Base-by-base conservation (phyloP, 2,113 vertebrate species). In the Hystrix cristata region DNA sequence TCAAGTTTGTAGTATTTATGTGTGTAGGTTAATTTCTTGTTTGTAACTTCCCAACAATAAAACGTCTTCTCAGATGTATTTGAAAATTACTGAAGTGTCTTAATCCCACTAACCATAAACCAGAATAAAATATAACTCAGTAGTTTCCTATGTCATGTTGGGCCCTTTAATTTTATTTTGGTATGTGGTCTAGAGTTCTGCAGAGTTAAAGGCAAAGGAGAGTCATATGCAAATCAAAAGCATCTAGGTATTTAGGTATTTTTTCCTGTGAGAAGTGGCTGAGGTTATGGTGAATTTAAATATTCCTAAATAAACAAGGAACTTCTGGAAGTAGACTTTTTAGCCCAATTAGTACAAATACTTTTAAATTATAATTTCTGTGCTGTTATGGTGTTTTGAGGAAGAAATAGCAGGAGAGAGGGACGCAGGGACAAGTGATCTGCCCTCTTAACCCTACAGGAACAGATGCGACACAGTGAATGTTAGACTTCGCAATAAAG, bases 241-340 rank as follows among this genome's bases (percentile, higher is more conserved):
- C 46, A 69, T 19, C 69, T 55, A 16, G 8, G 43, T 29, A 59
- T 76, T 72, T 55, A 69, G n/a, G 15, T 69, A 15, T 18, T 6
- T 48, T 27, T 84, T 64, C 55, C 29, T 10, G 27, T 16, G 14
- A 71, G 4, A 13, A 69, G 25, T 79, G 3, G 23, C 15, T 85
- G 53, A 85, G 16, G 31, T 19, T 19, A 19, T 38, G 34, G 15
- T 51, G 6, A 71, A 65, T 31, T 74, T 80, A 71, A 88, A 81
- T 87, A n/a, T 59, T 91, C 65, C 72, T 87, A 57, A 81, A 90
- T 94, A 86, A n/a, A 87, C 48, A 74, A 90, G 23, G 72, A 86
- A 67, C 46, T 55, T 90, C 65, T 34, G 19, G 34, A 90, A 79
- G 34, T 10, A 78, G 4, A 21, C 16, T 64, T 43, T 43, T 48